A percentile compares a stretch with the other conserved stretches of the same genome.
Evolutionary conservation across 2,797 vertebrate genomes (phyloP).

Genomic region (Hypotaenidia philippensis): DNA sequence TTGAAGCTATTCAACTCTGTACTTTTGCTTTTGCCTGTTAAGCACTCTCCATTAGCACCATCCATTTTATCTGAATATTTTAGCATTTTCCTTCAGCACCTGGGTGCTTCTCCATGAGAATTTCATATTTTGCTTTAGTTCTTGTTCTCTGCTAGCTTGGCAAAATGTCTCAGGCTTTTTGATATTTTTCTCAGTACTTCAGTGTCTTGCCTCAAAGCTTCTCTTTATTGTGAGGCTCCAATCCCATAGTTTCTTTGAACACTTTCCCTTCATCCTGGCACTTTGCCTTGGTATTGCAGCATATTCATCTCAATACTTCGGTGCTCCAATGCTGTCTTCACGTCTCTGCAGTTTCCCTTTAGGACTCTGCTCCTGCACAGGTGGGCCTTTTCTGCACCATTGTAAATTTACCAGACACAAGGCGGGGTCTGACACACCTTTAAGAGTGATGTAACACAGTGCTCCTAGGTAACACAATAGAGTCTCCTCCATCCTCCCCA

Average conservation of each 20-base stretch:
- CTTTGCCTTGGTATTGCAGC: neutral
- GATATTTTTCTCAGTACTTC: neutral
- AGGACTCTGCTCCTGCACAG: neutral
- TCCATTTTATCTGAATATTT: neutral
- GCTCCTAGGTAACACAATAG: neutral
- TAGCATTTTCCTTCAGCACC: slow-evolving; percentile 7
- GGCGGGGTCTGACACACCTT: neutral
- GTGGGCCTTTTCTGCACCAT: neutral
- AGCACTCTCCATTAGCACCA: neutral
- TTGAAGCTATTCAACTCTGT: neutral
- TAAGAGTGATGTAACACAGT: neutral
- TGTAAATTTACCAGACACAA: neutral
- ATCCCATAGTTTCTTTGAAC: neutral
- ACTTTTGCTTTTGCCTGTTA: neutral
- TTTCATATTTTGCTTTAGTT: slow-evolving; percentile 2
- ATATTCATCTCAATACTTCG: neutral
- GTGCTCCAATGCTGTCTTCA: neutral
- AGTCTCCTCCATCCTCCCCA: neutral
- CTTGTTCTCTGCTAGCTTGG: slow-evolving; percentile 4
- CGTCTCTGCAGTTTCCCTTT: neutral
- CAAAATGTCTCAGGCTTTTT: neutral
- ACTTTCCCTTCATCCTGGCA: neutral
- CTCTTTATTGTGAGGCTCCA: neutral
- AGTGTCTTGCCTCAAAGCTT: slow-evolving; percentile 20
- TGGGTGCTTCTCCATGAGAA: neutral